phyloP scores from a whole-genome alignment of 2,888 invertebrate genomes.

The Pollenia griseotomentosa region DNA sequence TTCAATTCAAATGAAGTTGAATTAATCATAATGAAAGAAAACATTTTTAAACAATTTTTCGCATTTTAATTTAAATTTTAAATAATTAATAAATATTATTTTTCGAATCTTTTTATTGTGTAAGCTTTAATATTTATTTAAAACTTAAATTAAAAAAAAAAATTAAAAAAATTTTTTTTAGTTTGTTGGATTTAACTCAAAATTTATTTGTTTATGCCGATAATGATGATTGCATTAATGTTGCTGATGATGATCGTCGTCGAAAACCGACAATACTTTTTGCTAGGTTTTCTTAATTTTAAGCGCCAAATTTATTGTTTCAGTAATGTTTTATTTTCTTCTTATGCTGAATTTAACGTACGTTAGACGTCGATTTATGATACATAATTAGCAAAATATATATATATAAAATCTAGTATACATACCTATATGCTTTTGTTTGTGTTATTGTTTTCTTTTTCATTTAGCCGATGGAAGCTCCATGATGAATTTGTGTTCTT shows the following conservation, averaged over 20 bases:
- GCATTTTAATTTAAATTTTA: constrained; percentile 10
- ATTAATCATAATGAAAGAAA: constrained; percentile 13
- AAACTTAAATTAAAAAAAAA: constrained; percentile 36
- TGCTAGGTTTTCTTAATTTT: constrained; percentile 17
- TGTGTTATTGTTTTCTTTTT: background rate
- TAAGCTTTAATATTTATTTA: constrained; percentile 45
- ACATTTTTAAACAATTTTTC: background rate
- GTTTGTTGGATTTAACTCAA: constrained; percentile 36
- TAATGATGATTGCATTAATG: constrained; percentile 6
- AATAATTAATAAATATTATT: constrained; percentile 2
- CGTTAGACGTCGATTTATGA: constrained; percentile 44
- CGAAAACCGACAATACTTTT: constrained; percentile 31
- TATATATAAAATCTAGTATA: background rate
- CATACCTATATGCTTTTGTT: background rate
- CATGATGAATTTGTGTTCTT: constrained; percentile 41
- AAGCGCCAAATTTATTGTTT: constrained; percentile 38
- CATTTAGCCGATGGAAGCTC: constrained; percentile 22
- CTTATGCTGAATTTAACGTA: constrained; percentile 24
- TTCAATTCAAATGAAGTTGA: background rate
- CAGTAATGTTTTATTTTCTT: background rate
- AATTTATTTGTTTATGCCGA: constrained; percentile 26
- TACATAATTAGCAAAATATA: constrained; percentile 46
- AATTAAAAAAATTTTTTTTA: constrained; percentile 52
- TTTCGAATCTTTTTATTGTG: constrained; percentile 14
- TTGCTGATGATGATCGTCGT: constrained; percentile 20